Evolutionary conservation across 2,113 vertebrate species (phyloP), one percentile per base, ranked within the genome.

Genomic region (Xenopus laevis): DNA sequence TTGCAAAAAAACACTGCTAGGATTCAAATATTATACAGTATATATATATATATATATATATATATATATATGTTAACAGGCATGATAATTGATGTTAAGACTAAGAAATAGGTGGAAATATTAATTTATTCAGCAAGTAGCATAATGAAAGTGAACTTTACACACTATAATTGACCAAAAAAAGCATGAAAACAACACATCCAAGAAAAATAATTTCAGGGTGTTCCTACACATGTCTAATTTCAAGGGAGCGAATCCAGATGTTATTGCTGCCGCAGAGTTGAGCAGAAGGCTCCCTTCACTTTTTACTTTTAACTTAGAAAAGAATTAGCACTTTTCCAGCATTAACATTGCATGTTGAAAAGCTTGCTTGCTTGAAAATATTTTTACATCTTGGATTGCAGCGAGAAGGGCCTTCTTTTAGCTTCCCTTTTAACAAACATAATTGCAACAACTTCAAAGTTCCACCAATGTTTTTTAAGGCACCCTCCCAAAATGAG

Each of bases 121-220:
- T 55, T 50, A 50, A 50, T 50, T 55, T 71, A 33, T 46, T 20
- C 11, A 23, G 23, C 62, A 47, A 63, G 62, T 52, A 11, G 13
- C 77, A 78, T 84, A 66, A 77, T 70, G 82, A 84, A 85, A 81
- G 73, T 78, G 83, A 83, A 79, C 80, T 84, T 87, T 82, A 82
- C 79, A 79, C 71, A 79, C 81, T 78, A 78, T 80, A 79, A 87
- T 83, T 63, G 77, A 81, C 73, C 77, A 70, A 83, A 79, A 83
- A 86, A 86, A 82, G 52, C 74, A 81, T 78, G 53, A 86, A 87
- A 27, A 63, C 16, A 55, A 83, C 59, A 33, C 65, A 65, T 85
- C 87, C 84, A 92, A 89, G 83, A 84, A 81, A 89, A 92, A 84
- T 78, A 82, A 0, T 65, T 65, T 68, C 60, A 69, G 79, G 58